Percentiles rank a stretch among this genome's conserved stretches.
phyloP scores from a whole-genome alignment of 2,888 invertebrate species.

The Heteromyza rotundicornis region DNA sequence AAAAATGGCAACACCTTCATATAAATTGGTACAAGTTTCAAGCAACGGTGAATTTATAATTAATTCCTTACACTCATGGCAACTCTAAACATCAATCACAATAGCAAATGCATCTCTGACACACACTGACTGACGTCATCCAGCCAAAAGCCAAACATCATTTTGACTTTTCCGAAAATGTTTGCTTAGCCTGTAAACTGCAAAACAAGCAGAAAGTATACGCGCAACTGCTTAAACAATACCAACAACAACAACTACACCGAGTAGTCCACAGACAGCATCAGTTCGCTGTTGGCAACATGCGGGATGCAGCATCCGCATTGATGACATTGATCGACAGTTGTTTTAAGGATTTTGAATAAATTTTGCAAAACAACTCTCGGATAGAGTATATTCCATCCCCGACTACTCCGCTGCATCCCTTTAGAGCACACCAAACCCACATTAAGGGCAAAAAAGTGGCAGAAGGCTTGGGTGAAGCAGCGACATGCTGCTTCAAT shows the following conservation, averaged over 20 bases:
- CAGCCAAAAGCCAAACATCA: not conserved
- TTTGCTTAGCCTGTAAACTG: not conserved
- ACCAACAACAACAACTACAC: not conserved
- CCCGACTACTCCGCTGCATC: not conserved
- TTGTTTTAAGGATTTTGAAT: constrained; percentile 20
- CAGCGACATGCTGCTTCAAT: not conserved
- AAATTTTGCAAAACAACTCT: constrained; percentile 13
- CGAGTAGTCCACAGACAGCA: constrained; percentile 1
- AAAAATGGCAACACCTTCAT: no score
- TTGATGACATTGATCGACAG: constrained; percentile 42
- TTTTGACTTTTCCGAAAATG: not conserved
- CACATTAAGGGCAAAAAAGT: no score
- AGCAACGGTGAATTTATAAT: no score
- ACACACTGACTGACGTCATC: not conserved
- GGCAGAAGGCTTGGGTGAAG: not conserved
- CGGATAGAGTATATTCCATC: constrained; percentile 3
- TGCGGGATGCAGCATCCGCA: not conserved
- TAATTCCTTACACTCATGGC: no score
- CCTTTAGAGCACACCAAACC: not conserved
- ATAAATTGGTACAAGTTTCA: no score
- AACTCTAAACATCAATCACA: no score
- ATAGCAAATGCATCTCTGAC: not conserved
- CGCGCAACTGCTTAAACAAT: constrained; percentile 23
- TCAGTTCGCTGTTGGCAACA: not conserved
- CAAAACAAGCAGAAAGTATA: constrained; percentile 1